phyloP scores from a whole-genome alignment of 2,797 vertebrate genomes.

The Lindbergichthys nudifrons region DNA sequence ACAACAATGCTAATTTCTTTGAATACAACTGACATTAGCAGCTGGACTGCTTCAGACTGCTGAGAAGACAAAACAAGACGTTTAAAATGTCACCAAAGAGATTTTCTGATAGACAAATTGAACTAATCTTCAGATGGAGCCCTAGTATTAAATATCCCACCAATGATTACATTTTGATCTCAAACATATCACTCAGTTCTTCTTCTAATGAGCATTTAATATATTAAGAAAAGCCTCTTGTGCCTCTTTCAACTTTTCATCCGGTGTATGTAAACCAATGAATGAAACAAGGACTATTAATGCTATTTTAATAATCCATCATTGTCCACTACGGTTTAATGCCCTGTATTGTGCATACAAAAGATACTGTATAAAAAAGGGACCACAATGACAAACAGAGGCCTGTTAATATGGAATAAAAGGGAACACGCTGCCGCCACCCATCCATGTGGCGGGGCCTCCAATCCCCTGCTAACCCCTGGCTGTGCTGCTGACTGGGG shows the following conservation, averaged over 20 bases:
- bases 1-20: background rate
- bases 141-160: background rate
- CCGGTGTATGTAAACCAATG: constrained; percentile 9
- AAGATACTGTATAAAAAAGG: background rate
- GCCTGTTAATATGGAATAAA: constrained; percentile 36
- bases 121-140: background rate
- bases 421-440: constrained; percentile 53
- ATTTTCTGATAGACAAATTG: no score
- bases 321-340: background rate
- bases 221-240: background rate
- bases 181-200: background rate
- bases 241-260: background rate
- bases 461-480: constrained; percentile 43
- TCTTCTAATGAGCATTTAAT: background rate
- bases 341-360: background rate
- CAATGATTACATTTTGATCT: background rate
- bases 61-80: background rate
- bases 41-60: background rate
- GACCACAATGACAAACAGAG: constrained; percentile 22
- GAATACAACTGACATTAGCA: background rate
- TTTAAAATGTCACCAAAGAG: background rate
- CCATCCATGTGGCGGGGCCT: constrained; percentile 63
- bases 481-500: constrained; percentile 56
- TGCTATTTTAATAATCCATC: constrained; percentile 13
- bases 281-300: background rate